Percentiles rank a stretch among this genome's conserved stretches.
Conservation (phyloP, 1,140 invertebrate genomes). For the Polyergus mexicanus region DNA sequence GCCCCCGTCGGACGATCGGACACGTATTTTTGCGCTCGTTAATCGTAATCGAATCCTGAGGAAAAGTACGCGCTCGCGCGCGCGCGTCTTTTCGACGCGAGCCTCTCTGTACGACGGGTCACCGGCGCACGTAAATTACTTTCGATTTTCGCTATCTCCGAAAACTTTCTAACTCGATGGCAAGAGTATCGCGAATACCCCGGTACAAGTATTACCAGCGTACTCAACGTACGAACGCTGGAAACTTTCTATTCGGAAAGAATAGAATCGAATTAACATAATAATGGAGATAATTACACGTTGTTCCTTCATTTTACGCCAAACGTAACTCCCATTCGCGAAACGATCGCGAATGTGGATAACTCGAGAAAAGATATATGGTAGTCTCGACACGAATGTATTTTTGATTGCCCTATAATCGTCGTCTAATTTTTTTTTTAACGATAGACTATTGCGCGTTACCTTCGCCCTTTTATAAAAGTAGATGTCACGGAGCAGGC, state of each 20-base stretch:
- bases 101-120: slow-evolving; percentile 36
- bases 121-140: slow-evolving; percentile 53
- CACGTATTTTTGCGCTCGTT: slow-evolving; percentile 24
- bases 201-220: slow-evolving; percentile 19
- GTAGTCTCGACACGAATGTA: background rate
- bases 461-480: background rate
- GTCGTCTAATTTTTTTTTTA: background rate
- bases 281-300: background rate
- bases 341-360: background rate
- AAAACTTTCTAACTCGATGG: slow-evolving; percentile 52
- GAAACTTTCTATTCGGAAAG: slow-evolving; percentile 8
- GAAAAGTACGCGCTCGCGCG: slow-evolving; percentile 33
- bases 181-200: slow-evolving; percentile 14
- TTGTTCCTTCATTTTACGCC: background rate
- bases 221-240: background rate
- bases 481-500: slow-evolving; percentile 29
- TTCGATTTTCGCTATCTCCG: slow-evolving; percentile 62
- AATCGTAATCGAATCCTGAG: slow-evolving; percentile 53
- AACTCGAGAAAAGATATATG: background rate
- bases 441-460: background rate
- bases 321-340: no score
- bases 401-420: background rate
- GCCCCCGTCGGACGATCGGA: slow-evolving; percentile 45
- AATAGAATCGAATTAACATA: background rate
- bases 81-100: background rate